These are phyloP conservation scores for Drosophila anomalata DNA, from an alignment of 2,888 invertebrate genomes.

Conservation along the genomic window DNA sequence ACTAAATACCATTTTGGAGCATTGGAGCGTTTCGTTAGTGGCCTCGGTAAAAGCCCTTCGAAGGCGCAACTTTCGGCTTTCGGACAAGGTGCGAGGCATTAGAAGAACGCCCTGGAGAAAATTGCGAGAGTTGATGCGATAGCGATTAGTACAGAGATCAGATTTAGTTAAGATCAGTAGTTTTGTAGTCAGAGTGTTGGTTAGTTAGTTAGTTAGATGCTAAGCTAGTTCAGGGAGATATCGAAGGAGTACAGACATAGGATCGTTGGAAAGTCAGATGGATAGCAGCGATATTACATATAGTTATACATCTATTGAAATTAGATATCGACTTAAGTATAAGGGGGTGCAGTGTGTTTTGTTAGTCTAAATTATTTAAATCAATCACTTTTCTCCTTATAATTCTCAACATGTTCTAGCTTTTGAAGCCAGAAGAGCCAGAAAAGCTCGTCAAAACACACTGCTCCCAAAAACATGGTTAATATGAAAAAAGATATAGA, in stretches of 20 bases:
- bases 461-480: conserved; percentile 1
- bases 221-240: conserved; percentile 13
- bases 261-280: conserved; percentile 7
- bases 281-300: conserved; percentile 19
- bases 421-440: no score
- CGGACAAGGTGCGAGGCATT: conserved; percentile 95
- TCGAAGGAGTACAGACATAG: conserved; percentile 3
- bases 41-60: conserved; percentile 95
- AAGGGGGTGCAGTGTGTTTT: conserved; percentile 10
- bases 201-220: conserved; percentile 37
- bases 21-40: conserved; percentile 93
- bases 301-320: conserved; percentile 4
- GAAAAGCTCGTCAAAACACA: conserved; percentile 3
- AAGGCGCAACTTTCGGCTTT: conserved; percentile 92
- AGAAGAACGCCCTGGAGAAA: conserved; percentile 91
- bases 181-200: conserved; percentile 9
- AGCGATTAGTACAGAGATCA: conserved; percentile 65
- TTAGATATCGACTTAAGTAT: conserved; percentile 3
- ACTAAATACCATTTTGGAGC: conserved; percentile 92
- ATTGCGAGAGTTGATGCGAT: conserved; percentile 64
- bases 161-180: conserved; percentile 26
- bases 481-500: background rate
- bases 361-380: background rate
- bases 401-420: background rate
- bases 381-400: background rate